phyloP scores from a whole-genome alignment of 2,888 invertebrate genomes.

The Mycalesis mineus region DNA sequence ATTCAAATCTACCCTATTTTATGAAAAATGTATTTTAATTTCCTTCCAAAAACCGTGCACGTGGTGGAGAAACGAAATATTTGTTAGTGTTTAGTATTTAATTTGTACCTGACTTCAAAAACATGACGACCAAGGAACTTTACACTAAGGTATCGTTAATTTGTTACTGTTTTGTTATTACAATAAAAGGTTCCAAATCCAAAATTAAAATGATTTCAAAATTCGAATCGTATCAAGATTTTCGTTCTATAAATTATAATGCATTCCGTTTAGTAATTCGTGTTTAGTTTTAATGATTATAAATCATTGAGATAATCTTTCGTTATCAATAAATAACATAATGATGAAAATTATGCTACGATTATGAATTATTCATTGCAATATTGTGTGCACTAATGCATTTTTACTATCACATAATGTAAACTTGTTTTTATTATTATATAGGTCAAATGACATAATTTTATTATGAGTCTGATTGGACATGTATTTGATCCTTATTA shows the following conservation, averaged over 20 bases:
- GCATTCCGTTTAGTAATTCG: constrained; percentile 5
- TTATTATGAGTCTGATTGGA: background rate
- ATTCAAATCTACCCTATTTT: constrained; percentile 63
- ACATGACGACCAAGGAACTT: constrained; percentile 74
- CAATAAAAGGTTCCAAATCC: constrained; percentile 4
- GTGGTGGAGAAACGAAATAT: constrained; percentile 57
- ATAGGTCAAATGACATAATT: constrained; percentile 14
- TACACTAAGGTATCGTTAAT: constrained; percentile 67
- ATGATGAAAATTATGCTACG: constrained; percentile 33
- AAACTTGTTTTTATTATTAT: background rate
- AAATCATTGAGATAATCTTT: constrained; percentile 29
- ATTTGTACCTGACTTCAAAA: constrained; percentile 34
- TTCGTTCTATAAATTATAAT: background rate
- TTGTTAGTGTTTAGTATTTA: constrained; percentile 19
- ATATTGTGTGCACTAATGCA: constrained; percentile 13
- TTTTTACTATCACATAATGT: background rate
- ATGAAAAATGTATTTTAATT: constrained; percentile 55
- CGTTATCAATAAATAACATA: constrained; percentile 44
- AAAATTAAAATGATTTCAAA: constrained; percentile 29
- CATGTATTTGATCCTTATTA: background rate
- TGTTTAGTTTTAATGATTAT: constrained; percentile 3
- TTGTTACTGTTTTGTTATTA: constrained; percentile 32
- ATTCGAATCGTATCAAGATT: constrained; percentile 25
- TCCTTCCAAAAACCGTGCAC: constrained; percentile 45
- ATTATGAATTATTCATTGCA: constrained; percentile 34